A percentile compares a stretch with the other conserved stretches of the same genome.
phyloP scores from a whole-genome alignment of 92 coral and sea anemone genomes.

The Porites divaricata region DNA sequence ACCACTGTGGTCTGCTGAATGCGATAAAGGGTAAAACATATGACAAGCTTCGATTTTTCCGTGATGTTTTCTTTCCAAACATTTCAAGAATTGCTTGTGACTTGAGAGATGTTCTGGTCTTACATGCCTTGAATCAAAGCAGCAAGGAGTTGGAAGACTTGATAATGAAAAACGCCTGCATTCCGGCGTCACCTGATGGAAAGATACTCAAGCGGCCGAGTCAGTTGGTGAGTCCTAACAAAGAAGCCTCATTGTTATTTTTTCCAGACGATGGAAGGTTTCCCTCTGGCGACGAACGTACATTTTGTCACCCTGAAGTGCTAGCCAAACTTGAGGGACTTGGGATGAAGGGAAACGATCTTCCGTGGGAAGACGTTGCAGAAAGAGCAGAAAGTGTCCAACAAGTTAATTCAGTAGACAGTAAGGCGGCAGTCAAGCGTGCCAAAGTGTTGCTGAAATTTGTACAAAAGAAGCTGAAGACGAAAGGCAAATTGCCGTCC shows the following conservation, averaged over 20 bases:
- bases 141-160: background rate
- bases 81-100: slow-evolving; percentile 12
- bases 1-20: slow-evolving; percentile 28
- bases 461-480: slow-evolving; percentile 30
- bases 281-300: slow-evolving; percentile 45
- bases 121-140: slow-evolving; percentile 53
- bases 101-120: slow-evolving; percentile 51
- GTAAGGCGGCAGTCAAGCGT: slow-evolving; percentile 33
- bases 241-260: slow-evolving; percentile 54
- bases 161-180: slow-evolving; percentile 45
- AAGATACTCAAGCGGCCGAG: slow-evolving; percentile 51
- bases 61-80: slow-evolving; percentile 63
- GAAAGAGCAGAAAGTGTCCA: slow-evolving; percentile 75
- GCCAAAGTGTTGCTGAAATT: slow-evolving; percentile 35
- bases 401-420: slow-evolving; percentile 22
- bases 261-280: slow-evolving; percentile 68
- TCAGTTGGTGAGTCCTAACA: slow-evolving; percentile 62
- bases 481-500: background rate
- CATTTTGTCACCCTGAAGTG: slow-evolving; percentile 27
- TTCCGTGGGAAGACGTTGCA: slow-evolving; percentile 68
- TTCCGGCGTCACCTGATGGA: slow-evolving; percentile 76
- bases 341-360: slow-evolving; percentile 69
- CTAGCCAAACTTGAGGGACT: slow-evolving; percentile 48
- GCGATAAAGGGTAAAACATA: slow-evolving; percentile 28
- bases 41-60: background rate